These are phyloP conservation scores for Centroberyx gerrardi DNA, from an alignment of 2,797 vertebrate species.

Conservation along the genomic window DNA sequence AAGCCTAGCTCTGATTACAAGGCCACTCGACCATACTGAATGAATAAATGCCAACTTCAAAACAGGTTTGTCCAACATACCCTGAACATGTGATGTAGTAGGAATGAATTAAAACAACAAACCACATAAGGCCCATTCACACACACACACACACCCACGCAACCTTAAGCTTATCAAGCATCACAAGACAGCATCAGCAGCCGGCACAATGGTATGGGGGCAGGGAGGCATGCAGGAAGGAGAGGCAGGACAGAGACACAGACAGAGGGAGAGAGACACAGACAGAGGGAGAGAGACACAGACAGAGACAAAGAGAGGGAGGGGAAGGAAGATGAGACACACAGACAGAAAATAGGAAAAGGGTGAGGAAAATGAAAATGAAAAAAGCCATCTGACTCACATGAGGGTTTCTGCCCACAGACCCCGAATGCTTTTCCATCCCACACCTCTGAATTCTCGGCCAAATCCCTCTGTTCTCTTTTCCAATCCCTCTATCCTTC, in stretches of 20 bases:
- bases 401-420: conserved; percentile 75
- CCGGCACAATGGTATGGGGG: conserved; percentile 56
- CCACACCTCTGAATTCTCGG: conserved; percentile 29
- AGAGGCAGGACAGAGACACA: conserved; percentile 15
- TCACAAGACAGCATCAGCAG: conserved; percentile 80
- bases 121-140: background rate
- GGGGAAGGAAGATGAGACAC: background rate
- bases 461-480: conserved; percentile 16
- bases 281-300: conserved; percentile 8
- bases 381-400: conserved; percentile 74
- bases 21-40: background rate
- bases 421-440: conserved; percentile 71
- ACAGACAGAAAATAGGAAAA: background rate
- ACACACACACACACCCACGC: conserved; percentile 23
- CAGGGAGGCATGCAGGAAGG: conserved; percentile 57
- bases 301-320: background rate
- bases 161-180: conserved; percentile 51
- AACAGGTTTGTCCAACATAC: background rate
- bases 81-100: background rate
- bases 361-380: background rate
- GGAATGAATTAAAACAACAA: background rate
- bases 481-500: background rate
- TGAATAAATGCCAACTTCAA: background rate
- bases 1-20: too few relatives aligned
- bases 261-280: conserved; percentile 40